A percentile compares a stretch with the other conserved stretches of the same genome.
phyloP scores from a whole-genome alignment of 2,888 invertebrate species.

The Baccha elongata region DNA sequence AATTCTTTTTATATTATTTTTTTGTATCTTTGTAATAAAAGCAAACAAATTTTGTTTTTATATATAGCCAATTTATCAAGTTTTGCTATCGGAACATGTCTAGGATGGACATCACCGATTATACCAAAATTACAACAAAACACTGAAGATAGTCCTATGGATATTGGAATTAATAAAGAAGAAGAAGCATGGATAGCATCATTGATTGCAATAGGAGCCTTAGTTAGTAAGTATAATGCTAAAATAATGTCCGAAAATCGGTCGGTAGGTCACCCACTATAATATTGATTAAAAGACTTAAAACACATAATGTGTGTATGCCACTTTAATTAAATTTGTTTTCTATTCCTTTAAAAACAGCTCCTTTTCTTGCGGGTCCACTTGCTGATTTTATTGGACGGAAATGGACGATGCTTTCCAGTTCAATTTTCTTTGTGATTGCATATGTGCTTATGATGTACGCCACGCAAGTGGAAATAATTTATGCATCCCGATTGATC shows the following conservation, averaged over 20 bases:
- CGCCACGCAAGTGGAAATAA: constrained; percentile 85
- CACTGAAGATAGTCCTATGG: constrained; percentile 80
- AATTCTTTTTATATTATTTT: constrained; percentile 68
- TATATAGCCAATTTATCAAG: constrained; percentile 87
- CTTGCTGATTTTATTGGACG: constrained; percentile 87
- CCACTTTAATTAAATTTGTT: too few species aligned
- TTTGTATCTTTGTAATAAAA: not conserved
- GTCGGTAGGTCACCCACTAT: too few species aligned
- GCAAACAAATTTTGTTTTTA: not conserved
- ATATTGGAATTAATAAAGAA: constrained; percentile 82
- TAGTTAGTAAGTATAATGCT: constrained; percentile 84
- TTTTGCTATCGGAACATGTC: constrained; percentile 86
- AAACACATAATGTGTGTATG: too few species aligned
- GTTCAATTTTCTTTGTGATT: constrained; percentile 86
- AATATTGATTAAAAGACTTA: too few species aligned
- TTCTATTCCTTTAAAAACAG: too few species aligned
- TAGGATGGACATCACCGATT: constrained; percentile 91
- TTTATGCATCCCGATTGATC: constrained; percentile 82
- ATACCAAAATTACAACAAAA: constrained; percentile 84
- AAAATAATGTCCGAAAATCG: too few species aligned
- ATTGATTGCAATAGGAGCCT: constrained; percentile 87
- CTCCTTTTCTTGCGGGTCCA: constrained; percentile 88
- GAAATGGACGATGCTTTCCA: constrained; percentile 87
- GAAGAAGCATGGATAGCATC: constrained; percentile 90
- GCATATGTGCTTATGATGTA: constrained; percentile 88